phyloP scores from a whole-genome alignment of 2,888 invertebrate species.

The Dione juno region DNA sequence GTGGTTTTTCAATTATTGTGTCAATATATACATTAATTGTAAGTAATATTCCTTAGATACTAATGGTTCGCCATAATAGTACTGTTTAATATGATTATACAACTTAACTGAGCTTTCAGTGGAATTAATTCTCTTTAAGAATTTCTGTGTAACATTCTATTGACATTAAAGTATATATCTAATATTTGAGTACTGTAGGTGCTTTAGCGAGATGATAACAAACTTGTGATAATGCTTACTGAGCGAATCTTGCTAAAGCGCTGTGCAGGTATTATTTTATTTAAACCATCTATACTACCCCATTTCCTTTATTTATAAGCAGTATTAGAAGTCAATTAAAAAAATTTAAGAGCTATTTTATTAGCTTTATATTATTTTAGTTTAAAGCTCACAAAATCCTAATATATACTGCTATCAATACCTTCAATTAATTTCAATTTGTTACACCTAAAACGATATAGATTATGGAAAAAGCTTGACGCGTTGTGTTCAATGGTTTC shows the following conservation, averaged over 20 bases:
- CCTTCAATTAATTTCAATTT: too few relatives aligned
- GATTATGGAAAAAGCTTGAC: too few relatives aligned
- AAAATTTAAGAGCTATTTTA: not conserved
- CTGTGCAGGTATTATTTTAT: slow-evolving; percentile 39
- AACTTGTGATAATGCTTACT: not conserved
- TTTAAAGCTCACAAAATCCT: too few relatives aligned
- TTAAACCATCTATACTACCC: slow-evolving; percentile 8
- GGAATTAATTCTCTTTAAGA: slow-evolving; percentile 67
- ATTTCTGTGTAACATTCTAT: slow-evolving; percentile 77
- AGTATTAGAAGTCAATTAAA: too few relatives aligned
- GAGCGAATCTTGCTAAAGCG: slow-evolving; percentile 30
- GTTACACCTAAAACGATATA: too few relatives aligned
- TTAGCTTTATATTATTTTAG: too few relatives aligned
- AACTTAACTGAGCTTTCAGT: slow-evolving; percentile 71
- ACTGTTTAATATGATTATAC: slow-evolving; percentile 55
- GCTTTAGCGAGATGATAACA: slow-evolving; percentile 18
- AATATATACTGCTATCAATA: too few relatives aligned
- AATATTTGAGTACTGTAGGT: slow-evolving; percentile 43
- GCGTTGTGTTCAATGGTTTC: too few relatives aligned
- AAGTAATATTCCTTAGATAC: slow-evolving; percentile 67
- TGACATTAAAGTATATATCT: slow-evolving; percentile 76
- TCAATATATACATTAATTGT: slow-evolving; percentile 66
- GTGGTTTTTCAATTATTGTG: slow-evolving; percentile 74
- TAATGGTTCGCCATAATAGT: slow-evolving; percentile 70
- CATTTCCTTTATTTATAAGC: not conserved